phyloP scores from a whole-genome alignment of 2,113 vertebrate genomes.

The Carassius gibelio region DNA sequence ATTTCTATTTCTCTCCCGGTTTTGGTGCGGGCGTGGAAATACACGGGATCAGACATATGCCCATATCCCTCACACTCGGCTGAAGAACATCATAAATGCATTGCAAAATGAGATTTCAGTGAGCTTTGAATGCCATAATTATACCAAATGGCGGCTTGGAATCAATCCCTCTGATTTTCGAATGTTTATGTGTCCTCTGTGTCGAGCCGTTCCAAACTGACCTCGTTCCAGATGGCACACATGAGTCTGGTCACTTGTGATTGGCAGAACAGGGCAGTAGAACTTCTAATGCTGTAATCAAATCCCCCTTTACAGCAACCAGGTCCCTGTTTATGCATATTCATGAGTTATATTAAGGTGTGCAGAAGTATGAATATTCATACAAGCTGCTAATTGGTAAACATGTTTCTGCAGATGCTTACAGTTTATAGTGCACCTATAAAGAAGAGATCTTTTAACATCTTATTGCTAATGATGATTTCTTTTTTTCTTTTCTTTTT shows the following conservation, averaged over 20 bases:
- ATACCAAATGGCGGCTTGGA: neutral
- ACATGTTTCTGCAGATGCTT: conserved; percentile 44
- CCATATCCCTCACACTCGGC: neutral
- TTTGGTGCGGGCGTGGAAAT: neutral
- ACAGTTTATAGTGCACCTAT: conserved; percentile 40
- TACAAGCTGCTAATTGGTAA: conserved; percentile 54
- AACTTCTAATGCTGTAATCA: conserved; percentile 39
- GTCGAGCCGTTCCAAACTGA: conserved; percentile 32
- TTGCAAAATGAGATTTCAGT: neutral
- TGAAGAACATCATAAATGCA: neutral
- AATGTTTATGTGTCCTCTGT: conserved; percentile 31
- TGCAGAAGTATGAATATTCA: conserved; percentile 66
- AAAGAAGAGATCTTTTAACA: neutral
- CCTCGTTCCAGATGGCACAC: conserved; percentile 59
- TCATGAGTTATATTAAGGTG: conserved; percentile 44
- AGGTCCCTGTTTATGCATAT: conserved; percentile 63
- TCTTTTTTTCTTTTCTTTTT: too few species aligned
- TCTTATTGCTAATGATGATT: neutral
- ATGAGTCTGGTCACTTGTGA: conserved; percentile 42
- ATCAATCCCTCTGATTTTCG: neutral
- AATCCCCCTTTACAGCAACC: conserved; percentile 37
- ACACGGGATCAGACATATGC: neutral
- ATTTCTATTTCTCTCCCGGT: neutral
- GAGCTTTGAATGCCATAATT: neutral
- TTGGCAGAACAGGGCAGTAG: conserved; percentile 38